Conservation (phyloP, 2,888 invertebrate genomes). For the Gymnosoma rotundatum region DNA sequence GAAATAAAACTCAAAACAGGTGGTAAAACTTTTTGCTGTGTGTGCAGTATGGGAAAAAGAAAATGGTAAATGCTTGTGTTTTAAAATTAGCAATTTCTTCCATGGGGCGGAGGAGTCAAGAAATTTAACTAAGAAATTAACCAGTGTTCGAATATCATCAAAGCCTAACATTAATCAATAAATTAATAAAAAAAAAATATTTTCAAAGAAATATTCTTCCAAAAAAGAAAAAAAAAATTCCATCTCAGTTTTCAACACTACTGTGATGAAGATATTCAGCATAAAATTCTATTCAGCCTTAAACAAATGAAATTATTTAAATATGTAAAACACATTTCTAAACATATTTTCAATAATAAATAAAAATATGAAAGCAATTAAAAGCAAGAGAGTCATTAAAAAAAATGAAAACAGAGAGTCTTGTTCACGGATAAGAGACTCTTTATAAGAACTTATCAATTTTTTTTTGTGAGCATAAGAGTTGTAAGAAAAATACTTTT, state of each 20-base stretch:
- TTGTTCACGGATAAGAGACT: conserved; percentile 18
- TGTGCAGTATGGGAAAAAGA: no score
- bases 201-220: no score
- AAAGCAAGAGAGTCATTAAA: background rate
- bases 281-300: conserved; percentile 16
- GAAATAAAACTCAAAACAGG: no score
- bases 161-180: no score
- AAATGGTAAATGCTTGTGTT: no score
- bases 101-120: no score
- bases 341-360: conserved; percentile 25
- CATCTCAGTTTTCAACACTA: background rate
- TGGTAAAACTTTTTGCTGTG: no score
- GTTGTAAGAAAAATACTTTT: background rate
- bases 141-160: no score
- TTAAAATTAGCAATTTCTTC: no score
- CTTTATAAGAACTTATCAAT: background rate
- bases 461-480: conserved; percentile 21
- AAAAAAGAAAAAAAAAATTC: no score
- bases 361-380: background rate
- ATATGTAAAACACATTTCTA: conserved; percentile 13
- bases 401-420: background rate
- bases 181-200: no score
- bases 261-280: conserved; percentile 20
- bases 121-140: no score
- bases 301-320: conserved; percentile 14